Conservation (phyloP, 2,797 vertebrate species). For the Leucoraja ocellata region DNA sequence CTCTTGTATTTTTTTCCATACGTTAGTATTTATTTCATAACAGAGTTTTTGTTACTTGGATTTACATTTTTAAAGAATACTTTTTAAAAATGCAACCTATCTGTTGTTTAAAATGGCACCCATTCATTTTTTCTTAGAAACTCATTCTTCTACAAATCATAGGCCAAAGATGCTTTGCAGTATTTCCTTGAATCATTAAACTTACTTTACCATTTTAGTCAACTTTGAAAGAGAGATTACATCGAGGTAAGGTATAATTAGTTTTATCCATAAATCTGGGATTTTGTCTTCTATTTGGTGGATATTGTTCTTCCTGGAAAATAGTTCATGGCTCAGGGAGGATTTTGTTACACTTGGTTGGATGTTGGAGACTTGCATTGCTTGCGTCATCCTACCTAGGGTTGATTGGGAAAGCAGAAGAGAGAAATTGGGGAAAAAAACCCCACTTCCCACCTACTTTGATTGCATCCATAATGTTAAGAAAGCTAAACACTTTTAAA, state of each 20-base stretch:
- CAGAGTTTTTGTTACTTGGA: not conserved
- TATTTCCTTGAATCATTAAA: not conserved
- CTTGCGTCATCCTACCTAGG: not conserved
- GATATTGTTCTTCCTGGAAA: not conserved
- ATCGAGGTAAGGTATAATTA: not conserved
- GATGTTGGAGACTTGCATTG: not conserved
- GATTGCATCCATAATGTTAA: not conserved
- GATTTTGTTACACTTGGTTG: not conserved
- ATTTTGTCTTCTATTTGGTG: not conserved
- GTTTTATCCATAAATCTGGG: too few relatives aligned
- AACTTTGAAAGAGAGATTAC: not conserved
- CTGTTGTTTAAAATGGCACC: not conserved
- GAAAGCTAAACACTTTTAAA: not conserved
- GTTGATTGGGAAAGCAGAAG: not conserved
- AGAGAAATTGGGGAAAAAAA: not conserved
- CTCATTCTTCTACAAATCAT: not conserved
- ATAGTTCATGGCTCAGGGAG: not conserved
- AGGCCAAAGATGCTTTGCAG: not conserved
- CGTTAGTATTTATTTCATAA: not conserved
- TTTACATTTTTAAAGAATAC: not conserved
- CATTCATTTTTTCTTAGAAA: not conserved
- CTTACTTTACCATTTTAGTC: not conserved
- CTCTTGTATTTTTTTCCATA: conserved; percentile 46
- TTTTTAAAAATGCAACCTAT: not conserved
- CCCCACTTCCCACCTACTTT: not conserved